These are phyloP conservation scores for Dendrolimus houi DNA, from an alignment of 2,888 invertebrate species.

Conservation along the genomic window DNA sequence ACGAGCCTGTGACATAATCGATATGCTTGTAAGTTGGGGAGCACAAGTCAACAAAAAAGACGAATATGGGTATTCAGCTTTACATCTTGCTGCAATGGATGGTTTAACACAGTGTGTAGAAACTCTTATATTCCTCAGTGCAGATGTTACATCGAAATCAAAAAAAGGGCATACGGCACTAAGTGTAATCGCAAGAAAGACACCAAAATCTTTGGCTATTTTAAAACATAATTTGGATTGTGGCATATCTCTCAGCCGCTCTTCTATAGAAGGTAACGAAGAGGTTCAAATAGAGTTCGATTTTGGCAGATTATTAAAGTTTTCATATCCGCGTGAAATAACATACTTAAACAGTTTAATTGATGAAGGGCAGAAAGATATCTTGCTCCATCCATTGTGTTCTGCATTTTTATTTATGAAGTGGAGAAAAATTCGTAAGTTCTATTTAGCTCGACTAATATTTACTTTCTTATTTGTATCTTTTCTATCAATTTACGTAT, in stretches of 20 bases:
- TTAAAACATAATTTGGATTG: slow-evolving; percentile 86
- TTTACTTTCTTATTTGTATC: slow-evolving; percentile 88
- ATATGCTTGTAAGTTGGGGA: slow-evolving; percentile 85
- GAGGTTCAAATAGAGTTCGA: slow-evolving; percentile 89
- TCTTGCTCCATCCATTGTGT: slow-evolving; percentile 89
- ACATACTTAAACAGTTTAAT: slow-evolving; percentile 91
- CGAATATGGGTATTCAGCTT: slow-evolving; percentile 88
- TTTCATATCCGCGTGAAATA: slow-evolving; percentile 89
- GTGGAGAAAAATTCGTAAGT: slow-evolving; percentile 93
- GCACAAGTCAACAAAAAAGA: slow-evolving; percentile 90
- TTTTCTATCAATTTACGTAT: slow-evolving; percentile 86
- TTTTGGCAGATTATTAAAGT: slow-evolving; percentile 87
- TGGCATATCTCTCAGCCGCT: slow-evolving; percentile 84
- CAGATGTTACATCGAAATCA: slow-evolving; percentile 90
- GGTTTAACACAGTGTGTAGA: slow-evolving; percentile 90
- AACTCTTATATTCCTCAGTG: slow-evolving; percentile 87
- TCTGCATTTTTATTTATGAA: slow-evolving; percentile 92
- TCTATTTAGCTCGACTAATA: slow-evolving; percentile 87
- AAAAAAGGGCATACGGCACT: slow-evolving; percentile 90
- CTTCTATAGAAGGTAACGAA: slow-evolving; percentile 83
- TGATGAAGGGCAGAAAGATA: slow-evolving; percentile 92
- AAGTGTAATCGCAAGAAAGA: slow-evolving; percentile 89
- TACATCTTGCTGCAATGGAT: slow-evolving; percentile 90
- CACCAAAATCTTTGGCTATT: slow-evolving; percentile 88
- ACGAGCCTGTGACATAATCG: slow-evolving; percentile 86